Conservation (phyloP, 2,113 vertebrate genomes). For the Carollia perspicillata region DNA sequence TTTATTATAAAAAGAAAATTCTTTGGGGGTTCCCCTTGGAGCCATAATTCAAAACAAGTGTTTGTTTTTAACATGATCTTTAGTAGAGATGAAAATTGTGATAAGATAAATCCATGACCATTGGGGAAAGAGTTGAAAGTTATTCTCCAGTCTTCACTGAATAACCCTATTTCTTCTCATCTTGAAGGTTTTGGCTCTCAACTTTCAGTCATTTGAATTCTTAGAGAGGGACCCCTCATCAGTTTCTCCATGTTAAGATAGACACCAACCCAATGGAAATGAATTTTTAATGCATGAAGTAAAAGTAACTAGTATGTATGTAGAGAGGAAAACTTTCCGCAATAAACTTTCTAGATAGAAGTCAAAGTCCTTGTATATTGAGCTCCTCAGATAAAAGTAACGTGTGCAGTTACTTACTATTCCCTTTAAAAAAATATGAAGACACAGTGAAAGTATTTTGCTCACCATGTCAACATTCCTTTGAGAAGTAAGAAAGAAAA, state of each 20-base stretch:
- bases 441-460: background rate
- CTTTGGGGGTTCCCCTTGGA: background rate
- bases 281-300: background rate
- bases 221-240: background rate
- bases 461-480: background rate
- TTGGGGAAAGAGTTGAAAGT: background rate
- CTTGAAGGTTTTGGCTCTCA: background rate
- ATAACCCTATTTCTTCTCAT: background rate
- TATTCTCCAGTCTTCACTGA: background rate
- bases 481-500: conserved; percentile 33
- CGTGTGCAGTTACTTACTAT: background rate
- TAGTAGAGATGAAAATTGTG: background rate
- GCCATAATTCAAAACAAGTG: background rate
- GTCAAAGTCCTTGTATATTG: background rate
- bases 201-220: background rate
- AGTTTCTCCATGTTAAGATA: background rate
- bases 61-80: background rate
- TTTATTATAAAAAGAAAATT: background rate
- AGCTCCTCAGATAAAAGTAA: background rate
- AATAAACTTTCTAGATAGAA: background rate
- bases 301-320: background rate
- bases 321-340: background rate
- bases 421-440: background rate
- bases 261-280: background rate
- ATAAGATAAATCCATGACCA: background rate